phyloP scores from a whole-genome alignment of 2,113 vertebrate species.

The Gymnocephalus cernua region DNA sequence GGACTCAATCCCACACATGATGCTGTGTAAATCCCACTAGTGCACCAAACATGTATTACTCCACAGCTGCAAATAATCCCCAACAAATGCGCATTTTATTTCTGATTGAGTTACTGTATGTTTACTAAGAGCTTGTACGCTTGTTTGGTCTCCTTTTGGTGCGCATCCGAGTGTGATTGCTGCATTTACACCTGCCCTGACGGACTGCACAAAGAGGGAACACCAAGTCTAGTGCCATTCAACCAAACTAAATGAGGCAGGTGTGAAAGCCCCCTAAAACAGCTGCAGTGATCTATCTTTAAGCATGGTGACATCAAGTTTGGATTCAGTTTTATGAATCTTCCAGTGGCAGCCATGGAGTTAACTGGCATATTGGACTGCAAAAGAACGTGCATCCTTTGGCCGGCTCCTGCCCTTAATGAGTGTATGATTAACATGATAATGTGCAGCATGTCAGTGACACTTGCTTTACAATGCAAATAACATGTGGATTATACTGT shows the following conservation, averaged over 20 bases:
- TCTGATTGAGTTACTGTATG: no score
- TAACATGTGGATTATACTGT: not conserved
- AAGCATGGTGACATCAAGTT: not conserved
- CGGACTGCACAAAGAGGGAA: no score
- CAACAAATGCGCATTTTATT: not conserved
- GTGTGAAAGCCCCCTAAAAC: not conserved
- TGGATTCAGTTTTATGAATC: not conserved
- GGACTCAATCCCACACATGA: not conserved
- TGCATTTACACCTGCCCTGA: no score
- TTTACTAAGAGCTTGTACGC: no score
- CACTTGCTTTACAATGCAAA: constrained; percentile 33
- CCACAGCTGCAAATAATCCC: not conserved
- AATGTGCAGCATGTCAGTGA: not conserved
- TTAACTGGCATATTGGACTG: not conserved
- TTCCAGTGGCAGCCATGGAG: not conserved
- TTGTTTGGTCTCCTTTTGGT: no score
- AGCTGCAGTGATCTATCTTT: not conserved
- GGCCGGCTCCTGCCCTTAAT: not conserved
- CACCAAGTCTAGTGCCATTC: no score
- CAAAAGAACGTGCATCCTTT: not conserved
- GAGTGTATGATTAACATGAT: constrained; percentile 11
- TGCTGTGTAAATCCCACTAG: not conserved
- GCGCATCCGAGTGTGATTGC: no score
- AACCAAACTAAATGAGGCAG: no score
- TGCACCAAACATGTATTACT: not conserved